Conservation (phyloP, 2,888 invertebrate species). For the Azorinus chamasolen region DNA sequence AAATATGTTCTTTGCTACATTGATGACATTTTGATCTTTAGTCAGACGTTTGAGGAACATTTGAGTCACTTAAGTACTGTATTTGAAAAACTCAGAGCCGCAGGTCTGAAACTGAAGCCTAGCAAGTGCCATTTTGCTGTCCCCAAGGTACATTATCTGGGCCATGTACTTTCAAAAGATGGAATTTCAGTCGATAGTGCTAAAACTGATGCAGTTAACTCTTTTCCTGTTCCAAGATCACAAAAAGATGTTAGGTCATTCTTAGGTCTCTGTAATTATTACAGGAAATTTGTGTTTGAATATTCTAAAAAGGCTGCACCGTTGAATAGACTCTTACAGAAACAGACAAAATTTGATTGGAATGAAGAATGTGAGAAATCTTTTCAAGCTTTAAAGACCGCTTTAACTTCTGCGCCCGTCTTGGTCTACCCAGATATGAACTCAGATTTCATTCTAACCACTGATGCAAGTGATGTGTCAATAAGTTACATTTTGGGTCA, state of each 20-base stretch:
- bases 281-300: slow-evolving; percentile 68
- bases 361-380: slow-evolving; percentile 72
- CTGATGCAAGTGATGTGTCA: slow-evolving; percentile 50
- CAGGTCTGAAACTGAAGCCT: slow-evolving; percentile 55
- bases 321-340: slow-evolving; percentile 76
- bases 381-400: slow-evolving; percentile 77
- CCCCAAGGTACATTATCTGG: slow-evolving; percentile 1
- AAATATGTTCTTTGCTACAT: slow-evolving; percentile 50
- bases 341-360: slow-evolving; percentile 77
- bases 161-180: slow-evolving; percentile 48
- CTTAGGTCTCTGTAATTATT: slow-evolving; percentile 80
- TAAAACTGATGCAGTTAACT: slow-evolving; percentile 49
- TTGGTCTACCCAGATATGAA: slow-evolving; percentile 60
- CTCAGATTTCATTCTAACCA: slow-evolving; percentile 62
- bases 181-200: slow-evolving; percentile 59
- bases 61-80: slow-evolving; percentile 44
- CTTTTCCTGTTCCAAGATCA: slow-evolving; percentile 50
- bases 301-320: slow-evolving; percentile 75
- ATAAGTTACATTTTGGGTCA: slow-evolving; percentile 67
- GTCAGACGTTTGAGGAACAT: slow-evolving; percentile 38
- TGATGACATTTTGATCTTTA: slow-evolving; percentile 58
- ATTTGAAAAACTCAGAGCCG: slow-evolving; percentile 40
- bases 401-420: slow-evolving; percentile 60
- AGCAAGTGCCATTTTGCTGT: slow-evolving; percentile 52
- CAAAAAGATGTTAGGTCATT: slow-evolving; percentile 59